phyloP scores from a whole-genome alignment of 2,888 invertebrate species.

The Dynastes grantii region DNA sequence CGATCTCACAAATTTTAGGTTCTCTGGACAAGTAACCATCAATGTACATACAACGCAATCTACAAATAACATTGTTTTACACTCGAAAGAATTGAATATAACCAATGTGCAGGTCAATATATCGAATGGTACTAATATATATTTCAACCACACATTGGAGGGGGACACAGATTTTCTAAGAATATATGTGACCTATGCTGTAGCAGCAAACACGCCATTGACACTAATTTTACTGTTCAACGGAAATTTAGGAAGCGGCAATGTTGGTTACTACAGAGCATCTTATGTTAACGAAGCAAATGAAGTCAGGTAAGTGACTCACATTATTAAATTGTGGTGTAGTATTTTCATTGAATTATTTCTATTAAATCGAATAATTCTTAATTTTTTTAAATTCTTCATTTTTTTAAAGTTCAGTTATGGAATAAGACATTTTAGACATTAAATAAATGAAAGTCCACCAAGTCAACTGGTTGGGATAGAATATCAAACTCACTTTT shows the following conservation, averaged over 20 bases:
- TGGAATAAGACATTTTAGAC: no score
- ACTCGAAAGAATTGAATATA: slow-evolving; percentile 9
- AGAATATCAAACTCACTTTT: no score
- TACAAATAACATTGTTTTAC: background rate
- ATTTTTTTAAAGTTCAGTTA: no score
- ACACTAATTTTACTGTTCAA: background rate
- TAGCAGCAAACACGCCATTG: background rate
- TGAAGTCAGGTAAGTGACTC: slow-evolving; percentile 1
- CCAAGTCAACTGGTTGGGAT: no score
- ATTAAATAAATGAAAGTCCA: no score
- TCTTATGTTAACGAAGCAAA: slow-evolving; percentile 8
- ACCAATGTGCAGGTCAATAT: background rate
- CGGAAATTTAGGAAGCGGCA: background rate
- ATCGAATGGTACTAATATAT: background rate
- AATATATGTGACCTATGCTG: background rate
- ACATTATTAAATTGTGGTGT: background rate
- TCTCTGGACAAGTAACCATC: background rate
- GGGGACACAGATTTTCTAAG: slow-evolving; percentile 11
- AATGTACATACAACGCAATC: background rate
- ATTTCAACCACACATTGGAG: background rate
- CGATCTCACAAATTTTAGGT: background rate
- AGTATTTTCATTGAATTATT: no score
- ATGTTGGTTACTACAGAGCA: slow-evolving; percentile 28
- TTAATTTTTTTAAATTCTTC: no score
- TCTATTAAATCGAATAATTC: no score